Conservation (phyloP, 1,140 invertebrate genomes). For the Formica exsecta region DNA sequence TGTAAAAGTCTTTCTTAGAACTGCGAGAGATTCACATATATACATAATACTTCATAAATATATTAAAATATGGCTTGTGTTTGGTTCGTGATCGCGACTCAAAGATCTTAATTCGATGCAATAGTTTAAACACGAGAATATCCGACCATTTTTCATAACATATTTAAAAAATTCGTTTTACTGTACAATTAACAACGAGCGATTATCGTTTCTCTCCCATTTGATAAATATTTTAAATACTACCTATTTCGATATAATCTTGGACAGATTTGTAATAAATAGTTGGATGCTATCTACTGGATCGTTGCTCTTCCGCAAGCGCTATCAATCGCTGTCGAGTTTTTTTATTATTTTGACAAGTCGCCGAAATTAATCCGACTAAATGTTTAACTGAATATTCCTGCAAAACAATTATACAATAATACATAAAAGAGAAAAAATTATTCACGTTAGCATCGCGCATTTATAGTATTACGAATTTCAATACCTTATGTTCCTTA, state of each 20-base stretch:
- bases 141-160: conserved; percentile 33
- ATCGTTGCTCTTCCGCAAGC: conserved; percentile 89
- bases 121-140: conserved; percentile 50
- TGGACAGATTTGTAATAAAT: conserved; percentile 67
- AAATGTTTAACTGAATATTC: conserved; percentile 97
- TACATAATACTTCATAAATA: conserved; percentile 52
- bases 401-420: conserved; percentile 82
- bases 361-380: conserved; percentile 93
- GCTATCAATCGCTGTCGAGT: conserved; percentile 91
- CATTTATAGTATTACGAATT: conserved; percentile 5
- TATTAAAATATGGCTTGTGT: conserved; percentile 17
- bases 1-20: conserved; percentile 39
- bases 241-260: conserved; percentile 71
- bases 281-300: conserved; percentile 73
- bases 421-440: neutral
- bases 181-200: conserved; percentile 45
- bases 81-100: neutral
- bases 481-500: conserved; percentile 91
- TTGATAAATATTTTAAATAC: conserved; percentile 31
- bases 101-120: conserved; percentile 8
- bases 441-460: conserved; percentile 15
- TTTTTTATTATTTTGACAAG: conserved; percentile 96
- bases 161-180: conserved; percentile 49
- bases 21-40: conserved; percentile 42
- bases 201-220: conserved; percentile 11